These are phyloP conservation scores for Mellivora capensis DNA, from an alignment of 2,113 vertebrate genomes.

Conservation along the genomic window DNA sequence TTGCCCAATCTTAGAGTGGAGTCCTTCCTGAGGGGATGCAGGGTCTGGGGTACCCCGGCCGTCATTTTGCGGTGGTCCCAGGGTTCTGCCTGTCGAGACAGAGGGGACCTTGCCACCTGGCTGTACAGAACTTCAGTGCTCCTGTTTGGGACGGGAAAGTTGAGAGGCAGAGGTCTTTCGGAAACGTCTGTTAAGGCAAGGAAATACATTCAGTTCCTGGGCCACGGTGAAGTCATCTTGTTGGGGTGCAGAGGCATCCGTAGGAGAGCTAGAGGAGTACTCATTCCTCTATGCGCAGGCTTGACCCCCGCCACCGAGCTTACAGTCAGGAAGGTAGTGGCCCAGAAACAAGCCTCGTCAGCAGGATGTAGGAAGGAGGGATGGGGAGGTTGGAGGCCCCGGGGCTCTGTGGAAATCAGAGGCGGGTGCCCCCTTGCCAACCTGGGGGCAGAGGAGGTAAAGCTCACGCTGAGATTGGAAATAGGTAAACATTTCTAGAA, in stretches of 20 bases:
- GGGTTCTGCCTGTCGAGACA: neutral
- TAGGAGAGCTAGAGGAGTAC: neutral
- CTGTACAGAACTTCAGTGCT: fast-evolving
- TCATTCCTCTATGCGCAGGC: neutral
- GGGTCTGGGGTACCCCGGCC: neutral
- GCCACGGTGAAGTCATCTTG: neutral
- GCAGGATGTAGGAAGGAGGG: fast-evolving
- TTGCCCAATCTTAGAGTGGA: neutral
- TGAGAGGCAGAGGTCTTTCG: neutral
- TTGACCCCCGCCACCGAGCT: neutral
- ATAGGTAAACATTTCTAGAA: neutral
- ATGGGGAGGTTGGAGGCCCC: neutral
- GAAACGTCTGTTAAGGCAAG: neutral
- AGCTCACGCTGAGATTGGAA: neutral
- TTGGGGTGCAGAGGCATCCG: neutral
- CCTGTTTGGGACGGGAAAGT: neutral
- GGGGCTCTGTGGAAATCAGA: neutral
- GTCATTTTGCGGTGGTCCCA: fast-evolving
- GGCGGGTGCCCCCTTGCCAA: neutral
- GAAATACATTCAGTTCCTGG: neutral
- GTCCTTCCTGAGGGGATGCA: neutral
- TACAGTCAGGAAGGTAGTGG: fast-evolving
- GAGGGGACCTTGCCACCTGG: neutral
- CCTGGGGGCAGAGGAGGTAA: neutral
- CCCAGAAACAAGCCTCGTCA: fast-evolving